Conservation (phyloP, 2,888 invertebrate genomes). For the Drosophila differens region DNA sequence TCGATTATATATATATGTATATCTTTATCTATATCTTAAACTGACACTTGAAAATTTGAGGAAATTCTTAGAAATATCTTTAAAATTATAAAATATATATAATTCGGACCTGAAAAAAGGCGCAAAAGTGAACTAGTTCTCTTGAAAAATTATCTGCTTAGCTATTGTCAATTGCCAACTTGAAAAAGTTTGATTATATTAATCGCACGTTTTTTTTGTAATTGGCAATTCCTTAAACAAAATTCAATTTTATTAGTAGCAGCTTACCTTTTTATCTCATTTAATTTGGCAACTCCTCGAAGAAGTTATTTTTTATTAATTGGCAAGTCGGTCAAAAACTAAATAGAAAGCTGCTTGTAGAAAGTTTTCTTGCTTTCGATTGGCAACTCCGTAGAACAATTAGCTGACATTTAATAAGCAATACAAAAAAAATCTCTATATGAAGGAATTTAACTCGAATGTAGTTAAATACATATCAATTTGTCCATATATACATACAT, state of each 20-base stretch:
- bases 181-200: not conserved
- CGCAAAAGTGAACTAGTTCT: not conserved
- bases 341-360: not conserved
- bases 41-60: not conserved
- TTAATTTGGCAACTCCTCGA: not conserved
- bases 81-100: too few species aligned
- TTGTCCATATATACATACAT: not conserved
- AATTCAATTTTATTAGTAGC: not conserved
- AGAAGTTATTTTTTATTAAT: not conserved
- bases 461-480: not conserved
- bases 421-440: not conserved
- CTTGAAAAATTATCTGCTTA: not conserved
- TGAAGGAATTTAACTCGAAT: not conserved
- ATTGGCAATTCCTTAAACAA: not conserved
- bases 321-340: not conserved
- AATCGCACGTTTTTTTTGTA: not conserved
- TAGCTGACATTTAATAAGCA: not conserved
- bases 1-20: not conserved
- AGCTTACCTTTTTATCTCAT: not conserved
- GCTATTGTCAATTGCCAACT: not conserved
- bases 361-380: not conserved
- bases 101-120: not conserved
- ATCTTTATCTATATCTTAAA: not conserved
- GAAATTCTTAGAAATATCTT: not conserved
- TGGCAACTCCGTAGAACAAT: not conserved